Conservation (phyloP, 1,140 invertebrate species). For the Zaprionus davidi region DNA sequence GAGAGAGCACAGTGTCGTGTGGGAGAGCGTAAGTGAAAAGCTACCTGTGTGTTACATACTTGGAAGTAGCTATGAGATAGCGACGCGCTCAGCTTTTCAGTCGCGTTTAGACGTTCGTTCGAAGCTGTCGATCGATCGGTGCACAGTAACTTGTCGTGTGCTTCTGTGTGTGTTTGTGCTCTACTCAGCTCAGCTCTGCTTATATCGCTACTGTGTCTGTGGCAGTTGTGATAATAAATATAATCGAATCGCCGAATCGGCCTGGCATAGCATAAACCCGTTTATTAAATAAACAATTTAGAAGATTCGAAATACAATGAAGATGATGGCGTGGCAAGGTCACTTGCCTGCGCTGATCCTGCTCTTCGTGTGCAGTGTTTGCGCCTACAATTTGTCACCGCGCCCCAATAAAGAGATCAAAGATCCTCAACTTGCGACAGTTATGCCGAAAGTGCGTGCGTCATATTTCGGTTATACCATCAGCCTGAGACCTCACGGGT, state of each 20-base stretch:
- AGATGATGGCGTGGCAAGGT: conserved; percentile 40
- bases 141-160: background rate
- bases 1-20: background rate
- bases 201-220: background rate
- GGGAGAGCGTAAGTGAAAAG: conserved; percentile 12
- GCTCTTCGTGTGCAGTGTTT: conserved; percentile 3
- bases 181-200: background rate
- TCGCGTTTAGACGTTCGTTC: conserved; percentile 33
- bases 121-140: conserved; percentile 3
- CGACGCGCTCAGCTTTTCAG: conserved; percentile 24
- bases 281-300: conserved; percentile 22
- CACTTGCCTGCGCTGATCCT: conserved; percentile 5
- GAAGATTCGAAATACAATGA: background rate
- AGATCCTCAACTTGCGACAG: conserved; percentile 69
- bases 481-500: conserved; percentile 72
- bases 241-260: conserved; percentile 14
- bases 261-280: conserved; percentile 19
- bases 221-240: conserved; percentile 40
- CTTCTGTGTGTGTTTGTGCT: background rate
- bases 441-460: conserved; percentile 72
- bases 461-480: conserved; percentile 83
- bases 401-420: conserved; percentile 69
- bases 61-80: background rate
- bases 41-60: conserved; percentile 29
- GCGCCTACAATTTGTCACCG: conserved; percentile 78